phyloP scores from a whole-genome alignment of 2,888 invertebrate species.

The Crepidodera aurea region DNA sequence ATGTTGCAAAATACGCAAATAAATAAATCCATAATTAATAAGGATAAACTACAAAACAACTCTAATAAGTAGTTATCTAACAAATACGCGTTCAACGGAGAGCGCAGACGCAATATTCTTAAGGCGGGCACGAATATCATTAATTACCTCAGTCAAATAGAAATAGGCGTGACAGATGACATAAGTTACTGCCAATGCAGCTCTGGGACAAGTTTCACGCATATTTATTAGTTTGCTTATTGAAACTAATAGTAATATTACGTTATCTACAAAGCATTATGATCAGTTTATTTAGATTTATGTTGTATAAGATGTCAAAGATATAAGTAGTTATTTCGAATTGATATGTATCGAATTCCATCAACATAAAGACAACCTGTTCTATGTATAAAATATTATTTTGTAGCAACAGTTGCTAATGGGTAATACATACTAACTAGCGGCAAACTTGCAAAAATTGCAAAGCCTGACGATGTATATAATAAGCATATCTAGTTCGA shows the following conservation, averaged over 20 bases:
- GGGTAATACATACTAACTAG: neutral
- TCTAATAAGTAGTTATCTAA: conserved; percentile 16
- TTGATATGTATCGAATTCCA: conserved; percentile 11
- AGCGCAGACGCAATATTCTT: conserved; percentile 6
- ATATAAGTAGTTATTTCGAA: conserved; percentile 10
- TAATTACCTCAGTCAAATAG: conserved; percentile 27
- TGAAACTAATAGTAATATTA: conserved; percentile 30
- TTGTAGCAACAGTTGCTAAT: no score
- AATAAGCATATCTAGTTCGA: no score
- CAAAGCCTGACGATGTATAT: no score
- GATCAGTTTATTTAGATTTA: conserved; percentile 22
- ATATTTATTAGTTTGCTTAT: conserved; percentile 32
- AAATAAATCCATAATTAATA: conserved; percentile 21
- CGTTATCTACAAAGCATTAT: conserved; percentile 27
- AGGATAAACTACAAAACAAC: conserved; percentile 10
- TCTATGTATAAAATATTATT: neutral
- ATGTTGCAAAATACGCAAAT: conserved; percentile 19
- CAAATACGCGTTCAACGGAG: neutral
- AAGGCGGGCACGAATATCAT: conserved; percentile 10
- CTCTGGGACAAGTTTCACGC: conserved; percentile 34
- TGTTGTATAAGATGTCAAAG: conserved; percentile 16
- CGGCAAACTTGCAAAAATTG: neutral
- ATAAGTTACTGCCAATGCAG: conserved; percentile 44
- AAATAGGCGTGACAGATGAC: conserved; percentile 41
- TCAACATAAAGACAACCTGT: conserved; percentile 7